These are phyloP conservation scores for Ormyrus nitidulus DNA, from an alignment of 2,888 invertebrate genomes.

Conservation along the genomic window DNA sequence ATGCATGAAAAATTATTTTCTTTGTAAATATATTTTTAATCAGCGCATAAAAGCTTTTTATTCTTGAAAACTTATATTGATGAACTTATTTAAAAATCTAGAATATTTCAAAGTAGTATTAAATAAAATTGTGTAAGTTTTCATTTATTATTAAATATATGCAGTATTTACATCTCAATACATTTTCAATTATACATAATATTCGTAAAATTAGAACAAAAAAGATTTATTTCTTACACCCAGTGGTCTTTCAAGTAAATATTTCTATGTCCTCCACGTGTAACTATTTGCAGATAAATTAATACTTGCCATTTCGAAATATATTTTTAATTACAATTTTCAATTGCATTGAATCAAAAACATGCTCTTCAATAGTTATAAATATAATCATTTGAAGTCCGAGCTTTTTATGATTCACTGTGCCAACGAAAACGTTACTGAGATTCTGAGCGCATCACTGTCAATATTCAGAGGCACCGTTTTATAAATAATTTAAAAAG, in stretches of 20 bases:
- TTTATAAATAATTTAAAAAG: constrained; percentile 49
- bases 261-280: constrained; percentile 39
- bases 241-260: constrained; percentile 44
- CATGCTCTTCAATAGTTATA: not conserved
- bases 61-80: no score
- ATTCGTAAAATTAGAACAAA: not conserved
- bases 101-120: no score
- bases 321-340: constrained; percentile 3
- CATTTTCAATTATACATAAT: no score
- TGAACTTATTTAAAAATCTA: no score
- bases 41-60: no score
- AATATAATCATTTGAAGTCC: not conserved
- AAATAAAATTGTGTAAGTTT: no score
- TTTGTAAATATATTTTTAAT: no score
- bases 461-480: constrained; percentile 48
- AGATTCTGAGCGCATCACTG: constrained; percentile 49
- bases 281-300: constrained; percentile 7
- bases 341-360: constrained; percentile 33
- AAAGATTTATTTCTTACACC: constrained; percentile 2
- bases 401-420: constrained; percentile 28
- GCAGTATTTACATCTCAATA: no score
- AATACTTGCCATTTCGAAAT: constrained; percentile 29
- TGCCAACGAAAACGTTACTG: constrained; percentile 42
- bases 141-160: no score
- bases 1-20: no score